These are phyloP conservation scores for Cydia strobilella DNA, from an alignment of 1,140 invertebrate species.

Conservation along the genomic window DNA sequence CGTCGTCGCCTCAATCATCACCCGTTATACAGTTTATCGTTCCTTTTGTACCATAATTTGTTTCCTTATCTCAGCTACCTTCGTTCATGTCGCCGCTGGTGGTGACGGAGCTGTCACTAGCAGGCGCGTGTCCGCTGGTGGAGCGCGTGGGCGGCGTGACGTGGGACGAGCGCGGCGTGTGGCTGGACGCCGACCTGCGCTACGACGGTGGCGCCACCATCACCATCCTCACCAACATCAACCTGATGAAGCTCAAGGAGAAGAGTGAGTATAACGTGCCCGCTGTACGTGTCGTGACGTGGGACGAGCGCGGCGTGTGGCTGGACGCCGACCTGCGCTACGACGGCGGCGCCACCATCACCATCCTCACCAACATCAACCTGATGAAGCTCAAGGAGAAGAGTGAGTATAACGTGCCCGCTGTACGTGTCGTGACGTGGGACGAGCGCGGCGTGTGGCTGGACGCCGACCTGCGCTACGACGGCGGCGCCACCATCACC, in stretches of 20 bases:
- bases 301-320: slow-evolving; percentile 96
- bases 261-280: slow-evolving; percentile 79
- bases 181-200: slow-evolving; percentile 94
- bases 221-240: slow-evolving; percentile 97
- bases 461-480: slow-evolving; percentile 94
- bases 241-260: slow-evolving; percentile 92
- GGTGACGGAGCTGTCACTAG: slow-evolving; percentile 70
- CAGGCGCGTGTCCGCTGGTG: slow-evolving; percentile 84
- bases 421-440: slow-evolving; percentile 86
- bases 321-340: slow-evolving; percentile 95
- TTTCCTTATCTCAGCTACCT: slow-evolving; percentile 54
- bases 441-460: slow-evolving; percentile 96
- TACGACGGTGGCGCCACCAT: slow-evolving; percentile 94
- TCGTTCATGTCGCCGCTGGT: slow-evolving; percentile 75
- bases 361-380: slow-evolving; percentile 97
- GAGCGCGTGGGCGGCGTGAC: slow-evolving; percentile 86
- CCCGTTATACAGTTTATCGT: too few species aligned
- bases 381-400: slow-evolving; percentile 90
- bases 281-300: slow-evolving; percentile 86
- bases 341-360: slow-evolving; percentile 92
- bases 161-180: slow-evolving; percentile 93
- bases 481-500: slow-evolving; percentile 92
- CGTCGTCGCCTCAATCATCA: too few species aligned
- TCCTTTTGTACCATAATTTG: not conserved
- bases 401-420: slow-evolving; percentile 81